These are phyloP conservation scores for Hylomyscus alleni DNA, from an alignment of 2,797 vertebrate species.

Conservation along the genomic window DNA sequence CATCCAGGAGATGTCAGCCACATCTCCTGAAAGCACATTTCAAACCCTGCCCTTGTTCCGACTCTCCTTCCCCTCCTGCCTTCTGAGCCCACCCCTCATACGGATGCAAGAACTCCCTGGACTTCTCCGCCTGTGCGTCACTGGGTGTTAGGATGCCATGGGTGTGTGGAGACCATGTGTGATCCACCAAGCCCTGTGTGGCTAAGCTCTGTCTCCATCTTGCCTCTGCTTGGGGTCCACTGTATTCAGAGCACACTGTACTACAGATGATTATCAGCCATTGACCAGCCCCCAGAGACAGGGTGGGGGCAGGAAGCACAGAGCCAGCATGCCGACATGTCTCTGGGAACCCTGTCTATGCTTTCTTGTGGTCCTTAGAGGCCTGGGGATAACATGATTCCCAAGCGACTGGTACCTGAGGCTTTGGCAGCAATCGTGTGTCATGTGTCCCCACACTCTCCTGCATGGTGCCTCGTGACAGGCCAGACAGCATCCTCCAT, in stretches of 20 bases:
- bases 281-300: not conserved
- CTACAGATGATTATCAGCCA: not conserved
- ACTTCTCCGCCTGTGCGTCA: not conserved
- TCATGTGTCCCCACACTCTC: not conserved
- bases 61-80: not conserved
- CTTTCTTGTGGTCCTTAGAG: not conserved
- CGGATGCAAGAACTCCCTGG: too few relatives aligned
- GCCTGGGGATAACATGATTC: not conserved
- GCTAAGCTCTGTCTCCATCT: not conserved
- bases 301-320: not conserved
- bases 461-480: not conserved
- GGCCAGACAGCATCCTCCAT: too few relatives aligned
- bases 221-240: not conserved
- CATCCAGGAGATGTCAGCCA: too few relatives aligned
- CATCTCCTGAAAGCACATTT: not conserved
- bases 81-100: not conserved
- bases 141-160: not conserved
- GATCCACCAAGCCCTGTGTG: rapidly evolving
- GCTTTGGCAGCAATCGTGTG: not conserved
- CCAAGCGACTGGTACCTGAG: not conserved
- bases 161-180: not conserved
- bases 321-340: not conserved
- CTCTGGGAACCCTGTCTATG: not conserved
- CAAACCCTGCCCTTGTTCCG: not conserved
- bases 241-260: too few relatives aligned